These are phyloP conservation scores for Chaenodraco wilsoni DNA, from an alignment of 2,797 vertebrate genomes.

Conservation along the genomic window DNA sequence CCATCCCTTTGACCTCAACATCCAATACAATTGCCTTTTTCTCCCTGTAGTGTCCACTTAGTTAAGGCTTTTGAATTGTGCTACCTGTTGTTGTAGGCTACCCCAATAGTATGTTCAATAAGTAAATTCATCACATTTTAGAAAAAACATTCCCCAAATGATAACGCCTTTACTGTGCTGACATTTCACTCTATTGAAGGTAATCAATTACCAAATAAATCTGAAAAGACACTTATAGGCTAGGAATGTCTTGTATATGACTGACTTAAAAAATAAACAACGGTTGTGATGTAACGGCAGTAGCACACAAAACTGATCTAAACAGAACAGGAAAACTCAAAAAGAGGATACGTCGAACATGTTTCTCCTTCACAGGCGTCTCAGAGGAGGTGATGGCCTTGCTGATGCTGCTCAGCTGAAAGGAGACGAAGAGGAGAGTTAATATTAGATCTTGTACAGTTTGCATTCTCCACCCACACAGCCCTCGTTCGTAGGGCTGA, in stretches of 20 bases:
- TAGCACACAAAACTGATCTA: not conserved
- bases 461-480: conserved; percentile 25
- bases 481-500: not conserved
- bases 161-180: not conserved
- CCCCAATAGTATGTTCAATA: not conserved
- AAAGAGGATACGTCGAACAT: conserved; percentile 98
- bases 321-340: not conserved
- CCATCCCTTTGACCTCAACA: not conserved
- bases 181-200: not conserved
- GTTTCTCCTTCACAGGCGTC: conserved; percentile 96
- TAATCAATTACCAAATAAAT: not conserved
- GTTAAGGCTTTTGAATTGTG: not conserved
- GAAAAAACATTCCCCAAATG: not conserved
- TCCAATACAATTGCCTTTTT: not conserved
- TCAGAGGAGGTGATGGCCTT: conserved; percentile 95
- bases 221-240: not conserved
- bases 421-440: conserved; percentile 23
- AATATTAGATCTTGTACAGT: not conserved
- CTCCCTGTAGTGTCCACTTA: not conserved
- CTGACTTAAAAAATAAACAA: no score
- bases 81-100: not conserved
- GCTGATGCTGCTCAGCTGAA: conserved; percentile 95
- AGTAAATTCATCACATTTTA: conserved; percentile 10
- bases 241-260: not conserved
- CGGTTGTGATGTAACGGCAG: no score